Percentiles rank a stretch among this genome's conserved stretches.
Conservation (phyloP, 2,797 vertebrate species). For the Glyptemys insculpta region DNA sequence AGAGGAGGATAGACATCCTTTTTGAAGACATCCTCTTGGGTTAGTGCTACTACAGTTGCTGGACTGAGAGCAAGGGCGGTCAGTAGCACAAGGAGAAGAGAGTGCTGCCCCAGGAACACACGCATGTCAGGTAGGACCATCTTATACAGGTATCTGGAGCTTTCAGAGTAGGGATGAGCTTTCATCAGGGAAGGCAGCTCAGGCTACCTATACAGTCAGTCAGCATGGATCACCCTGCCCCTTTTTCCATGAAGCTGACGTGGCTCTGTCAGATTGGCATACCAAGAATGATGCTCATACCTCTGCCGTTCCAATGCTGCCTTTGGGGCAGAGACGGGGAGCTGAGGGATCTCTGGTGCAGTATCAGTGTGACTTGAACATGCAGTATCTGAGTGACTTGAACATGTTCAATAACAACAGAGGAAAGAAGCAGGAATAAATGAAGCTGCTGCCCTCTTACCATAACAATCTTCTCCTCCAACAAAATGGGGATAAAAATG, state of each 20-base stretch:
- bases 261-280: not conserved
- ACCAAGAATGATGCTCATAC: not conserved
- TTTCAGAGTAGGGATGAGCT: not conserved
- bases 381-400: not conserved
- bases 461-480: not conserved
- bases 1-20: constrained; percentile 75
- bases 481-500: not conserved
- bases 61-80: not conserved
- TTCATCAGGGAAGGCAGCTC: constrained; percentile 62
- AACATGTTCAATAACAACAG: not conserved
- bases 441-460: not conserved
- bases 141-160: not conserved
- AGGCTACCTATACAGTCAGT: not conserved
- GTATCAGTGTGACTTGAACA: not conserved
- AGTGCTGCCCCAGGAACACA: not conserved
- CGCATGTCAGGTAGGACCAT: not conserved
- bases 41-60: rapidly evolving
- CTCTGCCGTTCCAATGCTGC: not conserved
- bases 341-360: not conserved
- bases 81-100: constrained; percentile 17
- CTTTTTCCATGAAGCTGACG: not conserved
- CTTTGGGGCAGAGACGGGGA: not conserved
- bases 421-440: not conserved
- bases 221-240: rapidly evolving
- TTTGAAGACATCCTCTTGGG: not conserved